A percentile compares a stretch with the other conserved stretches of the same genome.
These are phyloP conservation scores for Baronia brevicornis DNA, from an alignment of 2,888 invertebrate genomes.

Conservation along the genomic window DNA sequence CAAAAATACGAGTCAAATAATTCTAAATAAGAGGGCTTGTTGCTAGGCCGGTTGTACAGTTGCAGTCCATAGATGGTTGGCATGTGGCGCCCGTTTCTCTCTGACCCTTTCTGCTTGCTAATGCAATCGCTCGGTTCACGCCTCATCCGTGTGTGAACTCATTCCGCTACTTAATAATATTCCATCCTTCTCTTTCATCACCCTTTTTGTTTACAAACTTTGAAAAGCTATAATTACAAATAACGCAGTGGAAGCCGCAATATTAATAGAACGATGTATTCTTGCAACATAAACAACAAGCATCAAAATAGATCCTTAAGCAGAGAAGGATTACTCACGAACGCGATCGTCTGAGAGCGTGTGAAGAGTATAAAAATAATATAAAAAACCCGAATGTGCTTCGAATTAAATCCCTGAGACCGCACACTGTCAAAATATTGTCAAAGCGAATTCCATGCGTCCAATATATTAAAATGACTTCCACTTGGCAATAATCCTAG, in stretches of 20 bases:
- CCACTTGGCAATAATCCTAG: slow-evolving; percentile 74
- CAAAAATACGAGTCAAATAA: slow-evolving; percentile 49
- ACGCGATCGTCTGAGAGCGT: slow-evolving; percentile 31
- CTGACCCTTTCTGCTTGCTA: slow-evolving; percentile 17
- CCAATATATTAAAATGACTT: slow-evolving; percentile 73
- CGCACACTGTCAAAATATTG: slow-evolving; percentile 73
- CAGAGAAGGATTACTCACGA: slow-evolving; percentile 34
- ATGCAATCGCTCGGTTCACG: slow-evolving; percentile 13
- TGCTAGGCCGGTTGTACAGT: slow-evolving; percentile 66
- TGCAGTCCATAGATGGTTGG: slow-evolving; percentile 64
- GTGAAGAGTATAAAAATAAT: slow-evolving; percentile 43
- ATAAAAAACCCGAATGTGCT: slow-evolving; percentile 35
- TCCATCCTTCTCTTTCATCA: slow-evolving; percentile 12
- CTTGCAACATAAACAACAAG: slow-evolving; percentile 22
- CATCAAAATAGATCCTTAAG: slow-evolving; percentile 49
- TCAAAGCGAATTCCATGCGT: slow-evolving; percentile 71
- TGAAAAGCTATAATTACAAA: slow-evolving; percentile 11
- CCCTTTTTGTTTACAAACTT: slow-evolving; percentile 12
- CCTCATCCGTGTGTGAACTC: slow-evolving; percentile 3
- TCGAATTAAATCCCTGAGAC: slow-evolving; percentile 53
- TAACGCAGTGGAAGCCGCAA: slow-evolving; percentile 9
- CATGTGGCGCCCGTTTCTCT: slow-evolving; percentile 54
- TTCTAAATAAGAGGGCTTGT: slow-evolving; percentile 54
- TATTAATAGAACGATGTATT: slow-evolving; percentile 15
- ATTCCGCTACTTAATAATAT: slow-evolving; percentile 12